These are phyloP conservation scores for Lissonota sp. DNA, from an alignment of 2,888 invertebrate genomes.

Conservation along the genomic window DNA sequence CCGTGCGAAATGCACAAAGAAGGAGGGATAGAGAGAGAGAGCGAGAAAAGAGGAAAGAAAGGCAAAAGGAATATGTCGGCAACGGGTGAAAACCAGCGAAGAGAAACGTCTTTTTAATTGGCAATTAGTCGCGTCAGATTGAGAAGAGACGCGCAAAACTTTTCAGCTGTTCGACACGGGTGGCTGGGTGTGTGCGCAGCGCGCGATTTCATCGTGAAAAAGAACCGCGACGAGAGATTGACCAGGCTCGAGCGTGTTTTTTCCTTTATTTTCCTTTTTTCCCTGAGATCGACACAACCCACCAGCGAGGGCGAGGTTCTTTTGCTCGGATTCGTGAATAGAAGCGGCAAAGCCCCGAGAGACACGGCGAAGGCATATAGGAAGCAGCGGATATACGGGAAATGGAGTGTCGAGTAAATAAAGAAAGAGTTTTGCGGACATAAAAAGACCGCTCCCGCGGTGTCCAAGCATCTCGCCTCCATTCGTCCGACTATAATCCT, in stretches of 20 bases:
- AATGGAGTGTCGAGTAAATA: constrained; percentile 43
- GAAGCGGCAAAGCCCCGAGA: constrained; percentile 17
- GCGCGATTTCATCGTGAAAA: constrained; percentile 25
- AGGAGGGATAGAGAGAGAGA: constrained; percentile 20
- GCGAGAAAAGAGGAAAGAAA: constrained; percentile 29
- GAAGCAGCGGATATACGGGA: background rate
- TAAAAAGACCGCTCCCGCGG: constrained; percentile 44
- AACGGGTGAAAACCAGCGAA: constrained; percentile 58
- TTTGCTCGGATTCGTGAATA: constrained; percentile 26
- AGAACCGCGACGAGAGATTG: constrained; percentile 27
- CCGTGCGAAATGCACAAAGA: constrained; percentile 7
- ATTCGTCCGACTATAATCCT: constrained; percentile 50
- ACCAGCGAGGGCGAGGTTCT: background rate
- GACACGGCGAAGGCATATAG: background rate
- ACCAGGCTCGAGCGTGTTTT: constrained; percentile 21
- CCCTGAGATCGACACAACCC: constrained; percentile 20
- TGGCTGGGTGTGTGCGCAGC: background rate
- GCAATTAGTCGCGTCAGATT: constrained; percentile 81
- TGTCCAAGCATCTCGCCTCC: constrained; percentile 39
- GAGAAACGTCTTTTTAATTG: constrained; percentile 82
- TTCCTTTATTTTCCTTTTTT: constrained; percentile 20
- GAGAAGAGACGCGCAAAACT: constrained; percentile 60
- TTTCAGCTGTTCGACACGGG: constrained; percentile 78
- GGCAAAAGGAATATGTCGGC: constrained; percentile 34
- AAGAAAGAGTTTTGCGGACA: constrained; percentile 44